A percentile compares a stretch with the other conserved stretches of the same genome.
These are phyloP conservation scores for Ciconia boyciana DNA, from an alignment of 2,113 vertebrate genomes.

Conservation along the genomic window DNA sequence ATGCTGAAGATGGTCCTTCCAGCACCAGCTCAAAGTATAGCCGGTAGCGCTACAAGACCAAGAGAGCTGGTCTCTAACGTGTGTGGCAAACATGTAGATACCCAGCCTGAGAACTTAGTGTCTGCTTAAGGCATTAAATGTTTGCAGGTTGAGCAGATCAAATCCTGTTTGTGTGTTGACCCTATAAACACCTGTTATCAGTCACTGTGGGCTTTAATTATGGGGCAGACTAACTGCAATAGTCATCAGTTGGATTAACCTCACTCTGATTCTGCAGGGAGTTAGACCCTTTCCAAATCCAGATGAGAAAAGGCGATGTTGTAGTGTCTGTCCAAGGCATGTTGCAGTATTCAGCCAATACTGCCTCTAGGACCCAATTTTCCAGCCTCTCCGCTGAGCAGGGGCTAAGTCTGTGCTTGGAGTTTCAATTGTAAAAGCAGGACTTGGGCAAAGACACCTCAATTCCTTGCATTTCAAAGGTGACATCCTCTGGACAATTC, in stretches of 20 bases:
- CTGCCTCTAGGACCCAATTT: background rate
- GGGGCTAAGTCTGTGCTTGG: background rate
- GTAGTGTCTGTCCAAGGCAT: background rate
- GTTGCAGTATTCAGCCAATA: background rate
- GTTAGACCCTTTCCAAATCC: background rate
- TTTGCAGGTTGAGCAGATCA: background rate
- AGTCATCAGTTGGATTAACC: background rate
- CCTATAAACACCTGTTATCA: background rate
- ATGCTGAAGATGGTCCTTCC: background rate
- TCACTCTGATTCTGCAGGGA: background rate
- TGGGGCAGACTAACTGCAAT: background rate
- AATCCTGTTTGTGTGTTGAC: background rate
- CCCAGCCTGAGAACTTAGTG: background rate
- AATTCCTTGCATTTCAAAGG: background rate
- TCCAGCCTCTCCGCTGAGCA: background rate
- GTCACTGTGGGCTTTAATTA: background rate
- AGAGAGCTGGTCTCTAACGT: background rate
- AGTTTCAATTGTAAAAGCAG: background rate
- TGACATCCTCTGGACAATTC: background rate
- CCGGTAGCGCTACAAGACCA: background rate
- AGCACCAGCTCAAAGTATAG: background rate
- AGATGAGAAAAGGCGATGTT: background rate
- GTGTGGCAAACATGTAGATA: background rate
- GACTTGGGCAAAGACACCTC: background rate
- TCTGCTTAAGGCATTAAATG: background rate